phyloP scores from a whole-genome alignment of 1,140 invertebrate species.

The Hirudo medicinalis region DNA sequence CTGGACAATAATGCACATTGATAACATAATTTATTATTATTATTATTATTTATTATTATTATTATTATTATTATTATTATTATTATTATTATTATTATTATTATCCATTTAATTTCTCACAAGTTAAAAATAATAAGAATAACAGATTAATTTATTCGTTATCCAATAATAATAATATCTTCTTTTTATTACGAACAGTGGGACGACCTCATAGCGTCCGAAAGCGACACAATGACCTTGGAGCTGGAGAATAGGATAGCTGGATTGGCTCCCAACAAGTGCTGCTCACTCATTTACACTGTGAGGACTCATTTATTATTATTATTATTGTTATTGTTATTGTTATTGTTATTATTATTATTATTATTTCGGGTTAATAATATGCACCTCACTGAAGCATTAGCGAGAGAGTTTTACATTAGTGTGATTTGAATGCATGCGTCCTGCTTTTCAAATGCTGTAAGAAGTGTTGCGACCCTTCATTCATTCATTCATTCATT shows the following conservation, averaged over 20 bases:
- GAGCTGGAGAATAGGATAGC: constrained; percentile 56
- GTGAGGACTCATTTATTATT: constrained; percentile 45
- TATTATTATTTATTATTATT: not conserved
- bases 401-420: too few relatives aligned
- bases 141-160: too few relatives aligned
- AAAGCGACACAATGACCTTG: constrained; percentile 54
- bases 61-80: not conserved
- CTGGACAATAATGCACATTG: too few relatives aligned
- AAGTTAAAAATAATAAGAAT: too few relatives aligned
- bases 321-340: not conserved
- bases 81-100: not conserved
- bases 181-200: constrained; percentile 51
- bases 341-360: not conserved
- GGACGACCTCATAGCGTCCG: constrained; percentile 63
- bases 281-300: constrained; percentile 77
- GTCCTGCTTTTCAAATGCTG: not conserved
- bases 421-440: not conserved
- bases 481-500: too few relatives aligned
- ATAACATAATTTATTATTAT: too few relatives aligned
- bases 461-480: not conserved
- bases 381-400: too few relatives aligned
- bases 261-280: constrained; percentile 66
- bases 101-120: too few relatives aligned
- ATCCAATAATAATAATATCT: not conserved
- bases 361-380: too few relatives aligned